Base-by-base conservation (phyloP, 2,113 vertebrate genomes). In the Lepus timidus region DNA sequence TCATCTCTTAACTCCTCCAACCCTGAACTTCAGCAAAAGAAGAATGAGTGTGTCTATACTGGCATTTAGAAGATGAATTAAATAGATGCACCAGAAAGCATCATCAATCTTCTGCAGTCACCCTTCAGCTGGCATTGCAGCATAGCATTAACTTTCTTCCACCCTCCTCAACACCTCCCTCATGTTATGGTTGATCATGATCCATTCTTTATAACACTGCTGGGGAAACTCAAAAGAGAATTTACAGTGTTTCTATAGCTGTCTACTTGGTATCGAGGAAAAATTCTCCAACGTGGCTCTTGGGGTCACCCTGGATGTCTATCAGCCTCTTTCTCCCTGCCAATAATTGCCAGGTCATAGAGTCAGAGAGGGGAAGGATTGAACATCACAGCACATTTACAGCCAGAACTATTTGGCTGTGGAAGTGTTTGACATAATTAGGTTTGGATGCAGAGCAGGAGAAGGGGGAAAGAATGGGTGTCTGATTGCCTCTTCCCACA, bases 61-160 rank as follows among this genome's bases (percentile, higher is more conserved):
- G 31, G 13, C 39, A 80, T 73, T 93, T 87, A 87, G 29, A 86
- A 86, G 74, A 86, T 80, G 29, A 13, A 70, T 67, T 80, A 78
- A 86, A 52, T 51, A 51, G 12, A 93, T 62, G 11, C 22, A 71
- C 70, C 36, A 80, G 2, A 7, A 80, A 36, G 71, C 17, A 0
- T 86, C 74, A 93, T 86, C 22, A 79, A 70, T 70, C 29, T 79
- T 78, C 51, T 29, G 23, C 74, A 74, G 51, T 83, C 11, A 83
- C 39, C n/a, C 44, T 31, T 84, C 58, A 76, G 12, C 25, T 76
- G 61, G 71, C 49, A 92, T 76, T 75, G 11, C 71, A 76, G 11
- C n/a, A 71, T 61, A 93, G 65, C 12, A 22, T 79, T 85, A 68
- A 10, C 51, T 78, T 10, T 19, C 13, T 23, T 49, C 36, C 36